phyloP scores from a whole-genome alignment of 2,113 vertebrate species.

The Pachypanchax playfairii region DNA sequence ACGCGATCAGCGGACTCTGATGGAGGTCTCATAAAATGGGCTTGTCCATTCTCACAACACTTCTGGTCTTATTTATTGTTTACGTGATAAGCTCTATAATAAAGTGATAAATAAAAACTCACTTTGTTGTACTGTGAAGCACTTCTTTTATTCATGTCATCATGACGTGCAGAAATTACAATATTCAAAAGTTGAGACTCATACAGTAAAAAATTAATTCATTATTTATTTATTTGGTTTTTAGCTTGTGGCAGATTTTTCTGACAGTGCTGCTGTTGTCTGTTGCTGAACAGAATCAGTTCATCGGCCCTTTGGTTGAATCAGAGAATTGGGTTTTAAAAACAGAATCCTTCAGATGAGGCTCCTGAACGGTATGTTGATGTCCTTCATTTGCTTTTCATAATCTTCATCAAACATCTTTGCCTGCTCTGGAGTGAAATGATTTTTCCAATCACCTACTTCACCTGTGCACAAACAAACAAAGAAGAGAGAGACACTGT shows the following conservation, averaged over 20 bases:
- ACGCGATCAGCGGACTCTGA: slow-evolving; percentile 54
- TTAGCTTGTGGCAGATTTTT: neutral
- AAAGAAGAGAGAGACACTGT: neutral
- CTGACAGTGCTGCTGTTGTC: no score
- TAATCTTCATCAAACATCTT: slow-evolving; percentile 86
- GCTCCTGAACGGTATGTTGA: slow-evolving; percentile 78
- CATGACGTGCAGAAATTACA: slow-evolving; percentile 3
- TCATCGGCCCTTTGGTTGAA: slow-evolving; percentile 25
- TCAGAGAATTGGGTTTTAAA: neutral
- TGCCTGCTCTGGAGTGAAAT: slow-evolving; percentile 87
- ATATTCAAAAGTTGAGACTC: slow-evolving; percentile 2
- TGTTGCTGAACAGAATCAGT: slow-evolving; percentile 10
- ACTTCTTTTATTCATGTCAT: slow-evolving; percentile 49
- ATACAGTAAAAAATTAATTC: neutral
- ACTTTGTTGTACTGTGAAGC: slow-evolving; percentile 34
- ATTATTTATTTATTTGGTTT: slow-evolving; percentile 6
- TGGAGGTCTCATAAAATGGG: slow-evolving; percentile 66
- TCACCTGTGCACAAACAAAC: slow-evolving; percentile 68
- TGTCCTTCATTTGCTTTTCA: slow-evolving; percentile 80
- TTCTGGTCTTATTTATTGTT: slow-evolving; percentile 80
- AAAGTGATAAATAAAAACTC: slow-evolving; percentile 71
- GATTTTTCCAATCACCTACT: slow-evolving; percentile 89
- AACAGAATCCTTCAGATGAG: slow-evolving; percentile 56
- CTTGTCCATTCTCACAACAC: slow-evolving; percentile 73
- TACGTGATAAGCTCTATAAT: slow-evolving; percentile 73